Percentiles rank a stretch among this genome's conserved stretches.
phyloP scores from a whole-genome alignment of 2,113 vertebrate species.

The Entomyzon cyanotis region DNA sequence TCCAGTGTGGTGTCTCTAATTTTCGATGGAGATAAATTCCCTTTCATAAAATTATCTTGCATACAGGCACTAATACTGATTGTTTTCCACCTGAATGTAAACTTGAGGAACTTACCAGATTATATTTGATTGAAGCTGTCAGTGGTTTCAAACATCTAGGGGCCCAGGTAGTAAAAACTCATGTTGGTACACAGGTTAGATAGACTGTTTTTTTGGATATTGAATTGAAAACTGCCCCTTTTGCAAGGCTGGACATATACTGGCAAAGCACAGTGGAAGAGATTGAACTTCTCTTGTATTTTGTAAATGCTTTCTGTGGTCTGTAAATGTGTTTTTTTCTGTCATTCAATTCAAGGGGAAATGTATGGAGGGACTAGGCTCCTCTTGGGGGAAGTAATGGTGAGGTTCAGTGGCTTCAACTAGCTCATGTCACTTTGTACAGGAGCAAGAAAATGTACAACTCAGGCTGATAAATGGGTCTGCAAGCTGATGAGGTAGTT shows the following conservation, averaged over 20 bases:
- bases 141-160: neutral
- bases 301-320: neutral
- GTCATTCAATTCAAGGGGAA: neutral
- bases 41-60: neutral
- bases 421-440: fast-evolving
- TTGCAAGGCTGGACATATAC: neutral
- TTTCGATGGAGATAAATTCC: neutral
- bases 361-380: neutral
- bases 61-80: neutral
- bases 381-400: neutral
- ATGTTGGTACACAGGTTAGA: neutral
- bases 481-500: neutral
- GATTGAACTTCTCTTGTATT: neutral
- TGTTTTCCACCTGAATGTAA: neutral
- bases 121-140: neutral
- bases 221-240: neutral
- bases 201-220: neutral
- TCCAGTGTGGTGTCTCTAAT: neutral
- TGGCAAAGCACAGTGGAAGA: neutral
- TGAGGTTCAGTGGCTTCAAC: neutral
- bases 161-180: neutral
- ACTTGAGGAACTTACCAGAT: neutral
- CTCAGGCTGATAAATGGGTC: neutral
- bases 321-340: neutral
- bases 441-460: neutral